Conservation (phyloP, 2,797 vertebrate genomes). For the Sphenopsis melanotis region DNA sequence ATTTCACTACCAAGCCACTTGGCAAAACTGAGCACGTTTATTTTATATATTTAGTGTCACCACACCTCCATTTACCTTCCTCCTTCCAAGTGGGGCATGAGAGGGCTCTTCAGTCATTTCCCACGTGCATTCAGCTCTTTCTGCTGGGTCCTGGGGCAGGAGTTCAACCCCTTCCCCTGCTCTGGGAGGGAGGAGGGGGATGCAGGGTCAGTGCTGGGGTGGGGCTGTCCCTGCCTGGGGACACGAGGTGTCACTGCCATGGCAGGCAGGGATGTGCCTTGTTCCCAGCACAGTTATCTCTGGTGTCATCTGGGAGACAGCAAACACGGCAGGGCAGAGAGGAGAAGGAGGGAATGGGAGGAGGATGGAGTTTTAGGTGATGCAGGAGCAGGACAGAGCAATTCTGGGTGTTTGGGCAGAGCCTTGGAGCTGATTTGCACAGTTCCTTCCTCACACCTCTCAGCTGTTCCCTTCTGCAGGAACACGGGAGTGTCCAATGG, state of each 20-base stretch:
- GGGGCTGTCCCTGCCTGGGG: not conserved
- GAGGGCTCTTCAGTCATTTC: not conserved
- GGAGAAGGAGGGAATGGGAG: not conserved
- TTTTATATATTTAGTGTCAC: not conserved
- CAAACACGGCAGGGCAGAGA: accelerated
- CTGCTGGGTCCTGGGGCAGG: not conserved
- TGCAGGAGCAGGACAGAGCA: not conserved
- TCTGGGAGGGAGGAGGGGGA: too few relatives aligned
- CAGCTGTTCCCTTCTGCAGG: not conserved
- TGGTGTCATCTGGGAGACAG: not conserved
- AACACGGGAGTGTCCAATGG: not conserved
- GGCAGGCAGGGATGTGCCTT: not conserved
- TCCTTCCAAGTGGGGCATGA: not conserved
- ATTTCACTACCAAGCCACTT: not conserved
- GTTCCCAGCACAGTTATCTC: not conserved
- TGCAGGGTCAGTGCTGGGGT: not conserved
- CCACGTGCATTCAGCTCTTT: not conserved
- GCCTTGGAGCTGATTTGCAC: not conserved
- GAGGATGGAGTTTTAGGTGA: not conserved
- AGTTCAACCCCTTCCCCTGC: not conserved
- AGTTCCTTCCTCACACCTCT: not conserved
- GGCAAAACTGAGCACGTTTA: not conserved
- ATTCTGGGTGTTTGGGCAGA: not conserved
- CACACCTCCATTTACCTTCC: not conserved
- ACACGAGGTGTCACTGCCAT: not conserved